These are phyloP conservation scores for Characodon lateralis DNA, from an alignment of 2,797 vertebrate species.

Conservation along the genomic window DNA sequence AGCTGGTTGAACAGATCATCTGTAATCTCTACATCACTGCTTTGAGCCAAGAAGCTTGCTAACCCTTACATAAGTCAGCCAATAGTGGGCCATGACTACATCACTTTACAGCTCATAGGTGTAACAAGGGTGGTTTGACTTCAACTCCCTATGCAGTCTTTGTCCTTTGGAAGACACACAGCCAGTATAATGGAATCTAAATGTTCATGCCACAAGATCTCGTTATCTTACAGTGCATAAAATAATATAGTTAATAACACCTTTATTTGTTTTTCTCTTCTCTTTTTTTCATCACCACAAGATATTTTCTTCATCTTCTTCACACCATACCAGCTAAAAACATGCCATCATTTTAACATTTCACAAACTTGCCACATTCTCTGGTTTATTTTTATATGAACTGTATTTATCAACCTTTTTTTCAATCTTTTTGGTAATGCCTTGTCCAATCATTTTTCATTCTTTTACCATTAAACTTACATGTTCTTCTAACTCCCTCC, in stretches of 20 bases:
- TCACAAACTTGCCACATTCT: not conserved
- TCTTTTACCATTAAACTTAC: not conserved
- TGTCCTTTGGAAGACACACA: not conserved
- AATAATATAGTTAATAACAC: not conserved
- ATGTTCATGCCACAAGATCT: not conserved
- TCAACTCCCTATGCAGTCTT: not conserved
- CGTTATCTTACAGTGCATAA: not conserved
- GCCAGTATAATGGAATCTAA: not conserved
- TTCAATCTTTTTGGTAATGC: not conserved
- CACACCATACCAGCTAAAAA: not conserved
- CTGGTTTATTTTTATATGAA: not conserved
- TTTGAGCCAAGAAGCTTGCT: not conserved
- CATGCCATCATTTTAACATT: not conserved
- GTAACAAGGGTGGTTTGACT: not conserved
- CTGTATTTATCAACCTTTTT: not conserved
- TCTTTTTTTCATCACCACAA: not conserved
- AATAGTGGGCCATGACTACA: not conserved
- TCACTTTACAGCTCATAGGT: not conserved
- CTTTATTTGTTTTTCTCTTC: not conserved
- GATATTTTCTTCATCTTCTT: not conserved
- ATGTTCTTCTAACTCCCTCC: not conserved
- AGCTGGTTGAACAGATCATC: not conserved
- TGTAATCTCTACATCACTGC: not conserved
- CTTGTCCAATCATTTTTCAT: not conserved
- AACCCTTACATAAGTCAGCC: not conserved